phyloP scores from a whole-genome alignment of 2,888 invertebrate species.

The Napeogenes inachia region DNA sequence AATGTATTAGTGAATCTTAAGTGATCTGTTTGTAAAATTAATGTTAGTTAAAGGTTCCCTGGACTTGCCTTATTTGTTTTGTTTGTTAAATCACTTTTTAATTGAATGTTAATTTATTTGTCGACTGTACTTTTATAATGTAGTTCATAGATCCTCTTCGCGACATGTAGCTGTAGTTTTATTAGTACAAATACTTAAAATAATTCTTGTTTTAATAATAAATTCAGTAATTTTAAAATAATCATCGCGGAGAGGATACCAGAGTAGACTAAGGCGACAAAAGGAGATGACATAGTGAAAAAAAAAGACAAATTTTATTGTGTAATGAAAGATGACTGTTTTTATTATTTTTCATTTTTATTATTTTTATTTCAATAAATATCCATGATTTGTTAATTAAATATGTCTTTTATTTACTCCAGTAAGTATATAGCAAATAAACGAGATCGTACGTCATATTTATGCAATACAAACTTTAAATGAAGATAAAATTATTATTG shows the following conservation, averaged over 20 bases:
- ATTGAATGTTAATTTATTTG: slow-evolving; percentile 4
- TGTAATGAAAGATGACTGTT: slow-evolving; percentile 77
- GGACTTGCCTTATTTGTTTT: slow-evolving; percentile 12
- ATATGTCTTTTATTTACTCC: slow-evolving; percentile 52
- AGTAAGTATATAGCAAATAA: not conserved
- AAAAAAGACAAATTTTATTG: slow-evolving; percentile 75
- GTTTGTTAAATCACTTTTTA: not conserved
- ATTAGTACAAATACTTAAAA: slow-evolving; percentile 23
- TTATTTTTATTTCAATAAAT: slow-evolving; percentile 79
- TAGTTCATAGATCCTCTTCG: slow-evolving; percentile 11
- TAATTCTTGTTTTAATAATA: slow-evolving; percentile 21
- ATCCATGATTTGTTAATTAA: slow-evolving; percentile 77
- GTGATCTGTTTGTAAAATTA: slow-evolving; percentile 6
- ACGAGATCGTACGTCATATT: too few relatives aligned
- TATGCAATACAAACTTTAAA: too few relatives aligned
- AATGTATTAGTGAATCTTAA: slow-evolving; percentile 1
- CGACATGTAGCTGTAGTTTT: slow-evolving; percentile 24
- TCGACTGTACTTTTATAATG: not conserved
- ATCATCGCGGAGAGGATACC: slow-evolving; percentile 15
- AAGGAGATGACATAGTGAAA: slow-evolving; percentile 64
- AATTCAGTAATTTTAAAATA: slow-evolving; percentile 13
- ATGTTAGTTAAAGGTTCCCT: not conserved
- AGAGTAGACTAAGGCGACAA: slow-evolving; percentile 38
- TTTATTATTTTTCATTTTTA: slow-evolving; percentile 78
- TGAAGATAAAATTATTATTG: too few relatives aligned